These are phyloP conservation scores for Leptopilina boulardi DNA, from an alignment of 1,140 invertebrate species.

Conservation along the genomic window DNA sequence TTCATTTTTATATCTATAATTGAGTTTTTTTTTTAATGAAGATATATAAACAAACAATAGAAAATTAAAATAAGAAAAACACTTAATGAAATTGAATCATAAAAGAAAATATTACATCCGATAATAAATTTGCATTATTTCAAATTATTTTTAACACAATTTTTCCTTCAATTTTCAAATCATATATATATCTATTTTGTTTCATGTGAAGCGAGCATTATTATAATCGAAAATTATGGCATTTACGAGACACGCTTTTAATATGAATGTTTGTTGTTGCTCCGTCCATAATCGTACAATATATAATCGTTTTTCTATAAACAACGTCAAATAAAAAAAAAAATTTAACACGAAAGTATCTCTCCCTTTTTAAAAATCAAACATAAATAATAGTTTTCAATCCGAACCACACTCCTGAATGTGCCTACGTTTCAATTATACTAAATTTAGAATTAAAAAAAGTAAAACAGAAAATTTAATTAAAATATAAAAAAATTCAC, in stretches of 20 bases:
- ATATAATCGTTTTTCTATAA: not conserved
- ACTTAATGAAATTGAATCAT: not conserved
- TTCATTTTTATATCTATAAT: too few species aligned
- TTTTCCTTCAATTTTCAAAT: constrained; percentile 9
- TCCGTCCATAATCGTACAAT: constrained; percentile 31
- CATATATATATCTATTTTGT: not conserved
- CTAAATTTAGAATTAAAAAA: not conserved
- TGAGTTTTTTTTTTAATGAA: too few species aligned
- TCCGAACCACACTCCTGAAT: constrained; percentile 45
- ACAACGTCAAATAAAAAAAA: not conserved
- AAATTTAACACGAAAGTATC: constrained; percentile 17
- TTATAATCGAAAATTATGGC: constrained; percentile 20
- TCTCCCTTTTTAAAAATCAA: not conserved
- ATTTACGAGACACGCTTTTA: constrained; percentile 12
- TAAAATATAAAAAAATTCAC: too few species aligned
- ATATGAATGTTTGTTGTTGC: constrained; percentile 7
- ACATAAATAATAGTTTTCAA: constrained; percentile 24
- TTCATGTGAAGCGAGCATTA: not conserved
- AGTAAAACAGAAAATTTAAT: not conserved
- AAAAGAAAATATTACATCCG: not conserved
- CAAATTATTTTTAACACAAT: not conserved
- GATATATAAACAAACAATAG: too few species aligned
- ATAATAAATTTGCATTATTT: not conserved
- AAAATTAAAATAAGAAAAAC: not conserved
- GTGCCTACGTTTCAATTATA: constrained; percentile 43